Base-by-base conservation (phyloP, 2,797 vertebrate genomes). In the Poeciliopsis presidionis region DNA sequence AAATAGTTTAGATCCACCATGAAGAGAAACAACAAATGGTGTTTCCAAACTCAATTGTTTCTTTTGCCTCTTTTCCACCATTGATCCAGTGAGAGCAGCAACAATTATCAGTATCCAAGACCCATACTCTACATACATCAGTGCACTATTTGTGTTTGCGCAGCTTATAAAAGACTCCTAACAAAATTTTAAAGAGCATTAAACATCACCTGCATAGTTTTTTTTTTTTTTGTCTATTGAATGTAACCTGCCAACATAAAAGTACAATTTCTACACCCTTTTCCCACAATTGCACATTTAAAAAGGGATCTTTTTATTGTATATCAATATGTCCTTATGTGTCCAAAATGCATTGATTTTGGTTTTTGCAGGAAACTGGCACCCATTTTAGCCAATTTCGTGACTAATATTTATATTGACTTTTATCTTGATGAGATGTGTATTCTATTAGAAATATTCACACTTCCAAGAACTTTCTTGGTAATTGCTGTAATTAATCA, bases 401-500 rank as follows among this genome's bases (percentile, higher is more conserved):
- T 36, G 75, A 86, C 85, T 84, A 33, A 53, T 76, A 80, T 92
- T 90, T 91, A 92, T 88, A 79, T 85, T 75, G 74, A 81, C 87
- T 88, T 86, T 91, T 72, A 80, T 78, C 75, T 78, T 76, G 63
- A 83, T 90, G 81, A 87, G 85, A 88, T 86, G 78, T 72, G 51
- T 72, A 72, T 81, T 87, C 65, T 79, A 84, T 78, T 59, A 47
- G 46, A 83, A 74, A 88, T 80, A 79, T 81, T 77, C 47, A 79
- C 81, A 82, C 73, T 87, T 86, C 53, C 76, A 75, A 51, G 28
- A 63, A 41, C 85, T 84, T 75, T 81, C 49, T 73, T 46, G 86
- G 84, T 90, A 88, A 91, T 90, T 79, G 81, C 41, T 86, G 45
- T 81, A 85, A 90, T 91, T 87, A 89, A 91, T 93, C 82, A 87